Base-by-base conservation (phyloP, 2,888 invertebrate genomes). In the Megastigmus dorsalis region DNA sequence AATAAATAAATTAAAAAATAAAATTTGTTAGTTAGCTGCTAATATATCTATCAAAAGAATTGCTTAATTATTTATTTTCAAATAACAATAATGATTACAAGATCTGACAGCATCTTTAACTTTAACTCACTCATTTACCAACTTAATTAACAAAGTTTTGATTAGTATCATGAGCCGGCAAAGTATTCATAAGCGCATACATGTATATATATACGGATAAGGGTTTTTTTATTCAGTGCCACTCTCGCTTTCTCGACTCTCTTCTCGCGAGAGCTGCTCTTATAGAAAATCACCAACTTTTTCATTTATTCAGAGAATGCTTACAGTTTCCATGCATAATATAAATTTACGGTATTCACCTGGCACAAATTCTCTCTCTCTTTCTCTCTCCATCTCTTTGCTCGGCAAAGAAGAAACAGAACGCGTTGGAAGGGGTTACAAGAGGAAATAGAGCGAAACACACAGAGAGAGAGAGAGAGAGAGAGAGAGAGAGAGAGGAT, bases 141-240 rank as follows among this genome's bases (percentile, higher is more conserved):
- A 73, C 69, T 66, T 76, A 73, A 76, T 76, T 73, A 76, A 66
- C 66, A 76, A 76, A 76, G 76, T 76, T 76, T 76, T 73, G 76
- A 76, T 76, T 72, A 76, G 69, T 60, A 67, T 45, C 67, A 67
- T 71, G 67, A 71, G 60, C 65, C 33, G 36, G 41, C 67, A 68
- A 67, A 73, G 54, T 73, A 52, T 73, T 45, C 36, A 45, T 26
- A 52, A 59, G 33, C 45, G 59, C 45, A 33, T 54, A 33, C 26
- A 28, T 5, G 30, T 48, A 57, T 33, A 43, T 23, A 30, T 50
- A 10, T 13, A 20, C 38, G 4, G 26, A 9, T n/a, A n/a, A n/a
- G n/a, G 6, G 26, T 38, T n/a, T 65, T 26, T 62, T 48, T 6
- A 4, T 63, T 13, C n/a, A 30, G 4, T 18, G 18, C 41, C 10